These are phyloP conservation scores for Acipenser oxyrinchus DNA, from an alignment of 2,797 vertebrate species.

Conservation along the genomic window DNA sequence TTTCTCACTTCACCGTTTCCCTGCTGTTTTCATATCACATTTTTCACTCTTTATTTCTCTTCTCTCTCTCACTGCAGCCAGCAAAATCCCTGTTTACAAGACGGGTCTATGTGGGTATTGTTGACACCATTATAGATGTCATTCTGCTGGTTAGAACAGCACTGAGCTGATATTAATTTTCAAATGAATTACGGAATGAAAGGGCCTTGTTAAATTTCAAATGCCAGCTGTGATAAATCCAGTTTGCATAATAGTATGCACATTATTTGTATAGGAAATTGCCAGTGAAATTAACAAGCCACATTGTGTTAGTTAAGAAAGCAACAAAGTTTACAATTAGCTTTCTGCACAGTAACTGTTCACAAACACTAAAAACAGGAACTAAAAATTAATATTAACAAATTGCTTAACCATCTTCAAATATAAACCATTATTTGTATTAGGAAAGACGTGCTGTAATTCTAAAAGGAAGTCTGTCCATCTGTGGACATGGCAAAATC, in stretches of 20 bases:
- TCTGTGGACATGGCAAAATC: no score
- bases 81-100: neutral
- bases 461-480: no score
- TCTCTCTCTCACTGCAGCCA: neutral
- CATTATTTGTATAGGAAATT: neutral
- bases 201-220: neutral
- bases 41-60: neutral
- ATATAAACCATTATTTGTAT: no score
- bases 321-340: no score
- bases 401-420: no score
- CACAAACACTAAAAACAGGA: no score
- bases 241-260: neutral
- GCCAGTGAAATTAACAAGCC: neutral
- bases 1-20: neutral
- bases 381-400: no score
- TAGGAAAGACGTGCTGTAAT: no score
- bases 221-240: neutral
- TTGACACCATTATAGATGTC: neutral
- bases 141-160: neutral
- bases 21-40: neutral
- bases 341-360: no score
- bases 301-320: neutral
- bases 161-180: neutral
- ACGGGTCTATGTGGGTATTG: neutral
- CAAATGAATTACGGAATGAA: neutral